A percentile compares a stretch with the other conserved stretches of the same genome.
Evolutionary conservation across 2,888 invertebrate genomes (phyloP).

Genomic region (Thalpophila matura): DNA sequence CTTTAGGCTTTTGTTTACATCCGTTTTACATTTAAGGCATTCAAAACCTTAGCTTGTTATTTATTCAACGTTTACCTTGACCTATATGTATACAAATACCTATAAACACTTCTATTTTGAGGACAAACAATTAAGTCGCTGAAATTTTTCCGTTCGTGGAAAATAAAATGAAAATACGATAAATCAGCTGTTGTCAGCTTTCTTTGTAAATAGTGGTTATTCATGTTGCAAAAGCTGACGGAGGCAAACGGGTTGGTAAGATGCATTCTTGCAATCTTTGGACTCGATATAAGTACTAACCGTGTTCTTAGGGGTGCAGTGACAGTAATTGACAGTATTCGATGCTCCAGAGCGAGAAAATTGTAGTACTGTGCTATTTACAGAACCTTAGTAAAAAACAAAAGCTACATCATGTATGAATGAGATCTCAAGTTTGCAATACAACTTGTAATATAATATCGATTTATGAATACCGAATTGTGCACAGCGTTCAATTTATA

Average conservation of each 20-base stretch:
- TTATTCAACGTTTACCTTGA: constrained; percentile 12
- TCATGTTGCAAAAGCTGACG: constrained; percentile 41
- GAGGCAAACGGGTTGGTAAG: constrained; percentile 47
- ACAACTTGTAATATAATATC: constrained; percentile 15
- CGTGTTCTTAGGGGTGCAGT: constrained; percentile 20
- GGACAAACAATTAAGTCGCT: constrained; percentile 4
- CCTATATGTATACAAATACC: background rate
- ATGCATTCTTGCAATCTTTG: constrained; percentile 57
- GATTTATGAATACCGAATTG: constrained; percentile 10
- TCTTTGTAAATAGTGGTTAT: constrained; percentile 50
- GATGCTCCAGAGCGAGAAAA: background rate
- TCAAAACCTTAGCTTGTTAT: constrained; percentile 24
- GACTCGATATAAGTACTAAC: constrained; percentile 36
- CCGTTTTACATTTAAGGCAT: constrained; percentile 21
- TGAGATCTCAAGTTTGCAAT: background rate
- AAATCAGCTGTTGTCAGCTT: constrained; percentile 44
- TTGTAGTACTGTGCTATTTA: no score
- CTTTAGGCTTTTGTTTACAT: constrained; percentile 29
- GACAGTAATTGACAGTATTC: constrained; percentile 8
- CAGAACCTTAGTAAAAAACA: background rate
- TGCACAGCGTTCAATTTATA: constrained; percentile 2
- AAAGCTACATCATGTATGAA: background rate
- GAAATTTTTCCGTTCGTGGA: background rate
- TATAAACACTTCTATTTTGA: constrained; percentile 18
- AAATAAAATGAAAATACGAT: constrained; percentile 32